phyloP scores from a whole-genome alignment of 2,888 invertebrate species.

The Cheilosia soror region DNA sequence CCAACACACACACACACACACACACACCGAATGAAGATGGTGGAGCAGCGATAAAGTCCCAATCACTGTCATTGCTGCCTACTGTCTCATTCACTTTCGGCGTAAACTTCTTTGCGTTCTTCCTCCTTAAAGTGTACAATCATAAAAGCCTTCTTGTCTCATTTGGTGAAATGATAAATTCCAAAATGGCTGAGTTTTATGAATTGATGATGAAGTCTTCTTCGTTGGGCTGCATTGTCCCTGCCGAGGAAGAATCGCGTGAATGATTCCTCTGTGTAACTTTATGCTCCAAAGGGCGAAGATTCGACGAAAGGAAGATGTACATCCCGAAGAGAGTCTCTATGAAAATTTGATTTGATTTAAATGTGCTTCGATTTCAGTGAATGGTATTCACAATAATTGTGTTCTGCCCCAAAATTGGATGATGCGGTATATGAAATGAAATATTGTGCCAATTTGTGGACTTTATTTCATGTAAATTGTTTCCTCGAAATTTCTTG shows the following conservation, averaged over 20 bases:
- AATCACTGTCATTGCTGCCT: constrained; percentile 59
- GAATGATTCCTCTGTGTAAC: no score
- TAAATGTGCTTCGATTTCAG: constrained; percentile 51
- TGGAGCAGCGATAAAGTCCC: constrained; percentile 61
- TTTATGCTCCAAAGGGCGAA: no score
- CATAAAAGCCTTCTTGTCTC: constrained; percentile 57
- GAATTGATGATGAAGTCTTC: constrained; percentile 58
- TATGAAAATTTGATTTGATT: constrained; percentile 54
- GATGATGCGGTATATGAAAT: not conserved
- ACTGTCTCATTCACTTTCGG: constrained; percentile 31
- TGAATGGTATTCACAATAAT: constrained; percentile 52
- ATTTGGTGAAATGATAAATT: constrained; percentile 71
- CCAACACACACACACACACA: constrained; percentile 38
- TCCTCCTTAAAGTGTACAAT: constrained; percentile 20
- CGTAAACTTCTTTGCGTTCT: constrained; percentile 6
- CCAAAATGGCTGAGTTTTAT: constrained; percentile 61
- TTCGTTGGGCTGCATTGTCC: not conserved
- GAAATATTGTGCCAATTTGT: constrained; percentile 39
- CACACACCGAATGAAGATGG: constrained; percentile 47
- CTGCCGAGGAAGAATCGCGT: not conserved
- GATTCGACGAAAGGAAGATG: no score
- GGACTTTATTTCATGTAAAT: constrained; percentile 29
- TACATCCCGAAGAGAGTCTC: constrained; percentile 28
- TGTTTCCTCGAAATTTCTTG: constrained; percentile 11
- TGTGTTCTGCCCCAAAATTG: not conserved